A percentile compares a stretch with the other conserved stretches of the same genome.
phyloP scores from a whole-genome alignment of 2,888 invertebrate genomes.

The Cryptosula pallasiana region DNA sequence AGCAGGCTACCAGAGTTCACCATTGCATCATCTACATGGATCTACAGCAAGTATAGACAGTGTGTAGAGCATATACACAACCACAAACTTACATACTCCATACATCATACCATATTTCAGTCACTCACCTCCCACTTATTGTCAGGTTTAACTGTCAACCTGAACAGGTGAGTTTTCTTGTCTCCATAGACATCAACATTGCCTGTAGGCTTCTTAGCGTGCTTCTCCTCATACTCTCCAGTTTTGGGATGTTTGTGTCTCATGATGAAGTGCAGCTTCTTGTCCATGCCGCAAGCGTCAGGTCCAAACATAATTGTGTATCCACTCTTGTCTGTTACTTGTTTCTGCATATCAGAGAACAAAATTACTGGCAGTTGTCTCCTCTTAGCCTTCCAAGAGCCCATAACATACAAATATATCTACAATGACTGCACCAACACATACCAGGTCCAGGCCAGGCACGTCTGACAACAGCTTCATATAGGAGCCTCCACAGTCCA shows the following conservation, averaged over 20 bases:
- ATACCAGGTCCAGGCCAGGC: conserved; percentile 62
- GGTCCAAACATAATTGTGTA: conserved; percentile 99
- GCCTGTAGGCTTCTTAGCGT: conserved; percentile 77
- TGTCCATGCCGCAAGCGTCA: conserved; percentile 95
- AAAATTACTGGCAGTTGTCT: neutral
- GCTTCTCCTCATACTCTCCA: conserved; percentile 83
- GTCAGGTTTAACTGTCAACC: conserved; percentile 17
- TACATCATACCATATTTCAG: no score
- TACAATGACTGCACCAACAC: conserved; percentile 25
- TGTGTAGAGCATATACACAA: no score
- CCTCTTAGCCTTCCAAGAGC: neutral
- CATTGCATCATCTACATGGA: conserved; percentile 73
- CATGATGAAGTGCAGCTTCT: conserved; percentile 86
- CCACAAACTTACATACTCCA: no score
- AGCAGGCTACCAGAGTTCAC: conserved; percentile 80
- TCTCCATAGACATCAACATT: conserved; percentile 71
- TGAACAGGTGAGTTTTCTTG: conserved; percentile 81
- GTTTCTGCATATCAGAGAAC: conserved; percentile 54
- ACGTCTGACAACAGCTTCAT: conserved; percentile 81
- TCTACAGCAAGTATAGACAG: no score
- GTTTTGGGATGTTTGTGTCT: conserved; percentile 89
- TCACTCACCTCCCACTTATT: conserved; percentile 23
- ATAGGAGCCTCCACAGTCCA: conserved; percentile 98
- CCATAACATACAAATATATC: neutral
- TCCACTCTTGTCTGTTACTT: conserved; percentile 90